Percentiles rank a stretch among this genome's conserved stretches.
Conservation (phyloP, 2,888 invertebrate species). For the Leptarthrus brevirostris region DNA sequence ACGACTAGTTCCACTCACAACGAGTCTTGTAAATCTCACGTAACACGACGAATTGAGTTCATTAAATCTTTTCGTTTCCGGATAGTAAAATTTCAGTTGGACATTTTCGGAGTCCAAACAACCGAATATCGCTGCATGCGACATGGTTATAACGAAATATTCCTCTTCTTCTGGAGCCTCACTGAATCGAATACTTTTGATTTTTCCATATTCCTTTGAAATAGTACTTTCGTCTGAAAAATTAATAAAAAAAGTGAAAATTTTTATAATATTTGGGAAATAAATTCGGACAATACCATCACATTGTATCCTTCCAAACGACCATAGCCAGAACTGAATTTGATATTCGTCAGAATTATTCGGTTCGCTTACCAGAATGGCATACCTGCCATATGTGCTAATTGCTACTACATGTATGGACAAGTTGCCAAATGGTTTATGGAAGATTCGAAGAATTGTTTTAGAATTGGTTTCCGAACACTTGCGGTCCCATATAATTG, state of each 20-base stretch:
- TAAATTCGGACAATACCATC: slow-evolving; percentile 67
- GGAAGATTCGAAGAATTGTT: slow-evolving; percentile 25
- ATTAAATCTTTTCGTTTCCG: slow-evolving; percentile 8
- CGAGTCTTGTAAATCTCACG: slow-evolving; percentile 68
- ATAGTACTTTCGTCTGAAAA: slow-evolving; percentile 38
- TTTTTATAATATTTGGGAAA: neutral
- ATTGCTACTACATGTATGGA: slow-evolving; percentile 13
- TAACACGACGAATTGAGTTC: slow-evolving; percentile 66
- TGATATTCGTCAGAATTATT: slow-evolving; percentile 59
- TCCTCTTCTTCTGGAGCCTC: slow-evolving; percentile 32
- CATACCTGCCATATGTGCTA: slow-evolving; percentile 50
- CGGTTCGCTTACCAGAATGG: slow-evolving; percentile 16
- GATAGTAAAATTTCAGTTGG: slow-evolving; percentile 58
- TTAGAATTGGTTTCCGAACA: neutral
- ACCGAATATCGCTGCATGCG: slow-evolving; percentile 51
- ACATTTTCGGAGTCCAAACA: slow-evolving; percentile 27
- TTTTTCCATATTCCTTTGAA: slow-evolving; percentile 43
- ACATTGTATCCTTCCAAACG: slow-evolving; percentile 68
- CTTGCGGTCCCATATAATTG: slow-evolving; percentile 49
- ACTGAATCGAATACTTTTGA: slow-evolving; percentile 52
- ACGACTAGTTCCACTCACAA: slow-evolving; percentile 68
- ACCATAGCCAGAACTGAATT: slow-evolving; percentile 75
- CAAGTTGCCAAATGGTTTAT: slow-evolving; percentile 39
- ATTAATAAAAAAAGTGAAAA: too few species aligned
- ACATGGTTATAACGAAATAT: slow-evolving; percentile 52